These are phyloP conservation scores for Bothrops jararaca DNA, from an alignment of 2,113 vertebrate genomes.

Conservation along the genomic window DNA sequence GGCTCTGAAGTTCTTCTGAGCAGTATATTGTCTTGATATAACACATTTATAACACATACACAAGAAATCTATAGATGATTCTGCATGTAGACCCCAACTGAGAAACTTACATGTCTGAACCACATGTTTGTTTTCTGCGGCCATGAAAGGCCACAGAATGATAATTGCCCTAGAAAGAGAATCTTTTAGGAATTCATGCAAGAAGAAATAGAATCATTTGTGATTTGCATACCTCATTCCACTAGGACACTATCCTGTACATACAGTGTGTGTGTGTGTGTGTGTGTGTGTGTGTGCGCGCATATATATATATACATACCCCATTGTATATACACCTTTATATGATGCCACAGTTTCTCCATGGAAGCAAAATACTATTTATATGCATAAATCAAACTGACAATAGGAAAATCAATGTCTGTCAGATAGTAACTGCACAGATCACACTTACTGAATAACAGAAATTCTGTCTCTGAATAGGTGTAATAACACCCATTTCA, in stretches of 20 bases:
- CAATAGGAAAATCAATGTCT: slow-evolving; percentile 43
- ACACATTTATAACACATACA: background rate
- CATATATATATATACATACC: too few relatives aligned
- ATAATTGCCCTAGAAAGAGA: background rate
- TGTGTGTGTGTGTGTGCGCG: rapidly evolving
- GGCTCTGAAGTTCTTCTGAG: background rate
- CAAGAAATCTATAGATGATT: background rate
- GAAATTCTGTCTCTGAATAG: slow-evolving; percentile 38
- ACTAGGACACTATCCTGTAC: background rate
- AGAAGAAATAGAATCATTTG: slow-evolving; percentile 50
- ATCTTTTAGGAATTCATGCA: slow-evolving; percentile 28
- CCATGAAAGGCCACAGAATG: too few relatives aligned
- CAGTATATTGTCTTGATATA: background rate
- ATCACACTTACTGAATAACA: slow-evolving; percentile 34
- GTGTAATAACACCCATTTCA: slow-evolving; percentile 29
- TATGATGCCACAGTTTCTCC: background rate
- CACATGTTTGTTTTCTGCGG: background rate
- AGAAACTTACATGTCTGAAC: background rate
- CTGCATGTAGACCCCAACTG: background rate
- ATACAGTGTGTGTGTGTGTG: too few relatives aligned
- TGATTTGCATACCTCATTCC: slow-evolving; percentile 41
- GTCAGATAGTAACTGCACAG: slow-evolving; percentile 12
- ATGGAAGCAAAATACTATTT: slow-evolving; percentile 27
- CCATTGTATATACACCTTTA: background rate
- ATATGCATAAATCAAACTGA: slow-evolving; percentile 36